Evolutionary conservation across 2,113 vertebrate genomes (phyloP), one percentile per base, ranked within the genome.

Genomic region (Hydropotes inermis): DNA sequence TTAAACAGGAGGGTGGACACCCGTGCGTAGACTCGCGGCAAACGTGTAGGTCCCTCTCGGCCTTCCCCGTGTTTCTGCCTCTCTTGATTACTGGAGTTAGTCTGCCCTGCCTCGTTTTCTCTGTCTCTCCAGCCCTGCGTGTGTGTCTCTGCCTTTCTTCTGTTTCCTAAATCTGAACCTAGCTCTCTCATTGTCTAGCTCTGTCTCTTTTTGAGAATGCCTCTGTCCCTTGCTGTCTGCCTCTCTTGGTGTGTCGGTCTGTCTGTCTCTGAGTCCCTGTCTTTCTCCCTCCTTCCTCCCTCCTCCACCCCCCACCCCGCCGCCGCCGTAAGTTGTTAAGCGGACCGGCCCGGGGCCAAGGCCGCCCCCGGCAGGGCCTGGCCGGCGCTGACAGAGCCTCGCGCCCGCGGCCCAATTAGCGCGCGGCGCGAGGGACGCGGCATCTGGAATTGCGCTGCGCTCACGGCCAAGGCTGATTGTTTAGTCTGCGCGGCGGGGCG

Each of bases 391-490:
- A 99, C 99, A 98, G 99, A 99, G 98, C 98, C 98, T 98, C 98
- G 98, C 99, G 99, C 99, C 99, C 99, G 99, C 98, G 99, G 99
- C 99, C 99, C 99, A 99, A 99, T 99, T 99, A 99, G 99, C 99
- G 98, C 98, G 98, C 98, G 95, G 99, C 98, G 98, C 98, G 97
- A 98, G 98, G 99, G 98, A 98, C 99, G 98, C 99, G 98, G 99
- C 99, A 99, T 99, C 99, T 99, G 99, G 99, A 99, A 99, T 99
- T 99, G 99, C 98, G 99, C 99, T 98, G 99, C 99, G 99, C 99
- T 99, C 99, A 99, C 99, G 99, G 99, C 99, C 99, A 99, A 99
- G 99, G 99, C 99, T 99, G 99, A 99, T 99, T 99, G 99, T 99
- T 99, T 99, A 99, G 99, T 99, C 99, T 99, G 99, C 99, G 99